Evolutionary conservation across 1,140 invertebrate species (phyloP).

Genomic region (Bombus affinis): DNA sequence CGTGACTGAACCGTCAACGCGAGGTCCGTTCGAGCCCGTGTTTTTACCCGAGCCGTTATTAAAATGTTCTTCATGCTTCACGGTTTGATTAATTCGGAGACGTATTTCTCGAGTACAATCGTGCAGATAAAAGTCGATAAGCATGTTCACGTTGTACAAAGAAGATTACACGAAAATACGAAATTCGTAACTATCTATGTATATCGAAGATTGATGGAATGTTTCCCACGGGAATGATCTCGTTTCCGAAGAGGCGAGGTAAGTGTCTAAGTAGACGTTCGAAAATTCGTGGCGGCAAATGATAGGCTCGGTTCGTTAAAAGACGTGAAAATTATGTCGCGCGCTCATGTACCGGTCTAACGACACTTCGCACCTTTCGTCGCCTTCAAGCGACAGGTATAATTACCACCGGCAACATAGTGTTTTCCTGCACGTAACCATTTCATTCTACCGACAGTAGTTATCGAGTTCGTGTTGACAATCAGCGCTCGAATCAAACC

Average conservation of each 20-base stretch:
- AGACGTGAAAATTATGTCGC: conserved; percentile 35
- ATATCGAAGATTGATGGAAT: not conserved
- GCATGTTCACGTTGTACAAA: not conserved
- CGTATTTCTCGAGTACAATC: not conserved
- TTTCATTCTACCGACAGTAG: conserved; percentile 47
- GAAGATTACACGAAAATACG: not conserved
- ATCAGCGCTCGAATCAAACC: conserved; percentile 45
- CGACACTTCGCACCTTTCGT: conserved; percentile 65
- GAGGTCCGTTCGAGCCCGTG: too few species aligned
- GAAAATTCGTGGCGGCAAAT: conserved; percentile 25
- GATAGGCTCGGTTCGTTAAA: conserved; percentile 33
- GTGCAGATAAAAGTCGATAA: not conserved
- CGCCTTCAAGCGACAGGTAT: conserved; percentile 37
- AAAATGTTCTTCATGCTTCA: not conserved
- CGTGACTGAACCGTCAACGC: conserved; percentile 13
- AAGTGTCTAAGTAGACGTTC: not conserved
- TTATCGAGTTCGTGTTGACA: conserved; percentile 56
- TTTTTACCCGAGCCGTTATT: not conserved
- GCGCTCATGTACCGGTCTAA: conserved; percentile 36
- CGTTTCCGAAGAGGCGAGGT: not conserved
- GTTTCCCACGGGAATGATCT: not conserved
- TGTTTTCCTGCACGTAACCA: conserved; percentile 63
- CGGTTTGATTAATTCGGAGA: not conserved
- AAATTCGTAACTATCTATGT: not conserved
- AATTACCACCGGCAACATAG: conserved; percentile 49